Evolutionary conservation across 2,888 invertebrate species (phyloP).

Genomic region (Hofmannophila pseudospretella): DNA sequence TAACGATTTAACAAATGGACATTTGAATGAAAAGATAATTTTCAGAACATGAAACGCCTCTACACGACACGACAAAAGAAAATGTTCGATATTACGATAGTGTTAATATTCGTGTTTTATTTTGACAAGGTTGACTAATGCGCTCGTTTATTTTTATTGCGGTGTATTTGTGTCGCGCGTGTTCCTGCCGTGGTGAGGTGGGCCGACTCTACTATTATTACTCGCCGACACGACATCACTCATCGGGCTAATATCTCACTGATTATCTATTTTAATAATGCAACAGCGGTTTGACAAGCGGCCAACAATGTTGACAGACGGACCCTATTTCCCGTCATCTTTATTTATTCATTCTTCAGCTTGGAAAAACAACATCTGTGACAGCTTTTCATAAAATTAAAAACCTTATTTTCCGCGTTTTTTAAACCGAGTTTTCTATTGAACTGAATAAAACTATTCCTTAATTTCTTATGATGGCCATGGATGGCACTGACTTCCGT

Average conservation of each 20-base stretch:
- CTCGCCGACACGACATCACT: slow-evolving; percentile 68
- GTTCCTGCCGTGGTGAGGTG: slow-evolving; percentile 48
- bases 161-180: slow-evolving; percentile 64
- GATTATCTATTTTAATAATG: slow-evolving; percentile 59
- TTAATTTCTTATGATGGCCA: too few relatives aligned
- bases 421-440: neutral
- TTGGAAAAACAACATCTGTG: slow-evolving; percentile 2
- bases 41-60: slow-evolving; percentile 19
- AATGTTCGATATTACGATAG: slow-evolving; percentile 32
- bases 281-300: slow-evolving; percentile 54
- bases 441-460: too few relatives aligned
- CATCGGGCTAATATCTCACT: slow-evolving; percentile 65
- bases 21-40: slow-evolving; percentile 21
- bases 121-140: slow-evolving; percentile 75
- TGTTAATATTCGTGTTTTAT: slow-evolving; percentile 64
- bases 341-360: slow-evolving; percentile 6
- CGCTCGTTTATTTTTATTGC: slow-evolving; percentile 72
- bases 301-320: slow-evolving; percentile 40
- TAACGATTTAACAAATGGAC: slow-evolving; percentile 29
- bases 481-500: too few relatives aligned
- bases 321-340: slow-evolving; percentile 15
- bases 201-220: slow-evolving; percentile 63
- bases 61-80: slow-evolving; percentile 24
- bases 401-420: neutral
- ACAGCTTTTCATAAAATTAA: slow-evolving; percentile 1